phyloP scores from a whole-genome alignment of 1,140 invertebrate species.

The Drosophila ironensis region DNA sequence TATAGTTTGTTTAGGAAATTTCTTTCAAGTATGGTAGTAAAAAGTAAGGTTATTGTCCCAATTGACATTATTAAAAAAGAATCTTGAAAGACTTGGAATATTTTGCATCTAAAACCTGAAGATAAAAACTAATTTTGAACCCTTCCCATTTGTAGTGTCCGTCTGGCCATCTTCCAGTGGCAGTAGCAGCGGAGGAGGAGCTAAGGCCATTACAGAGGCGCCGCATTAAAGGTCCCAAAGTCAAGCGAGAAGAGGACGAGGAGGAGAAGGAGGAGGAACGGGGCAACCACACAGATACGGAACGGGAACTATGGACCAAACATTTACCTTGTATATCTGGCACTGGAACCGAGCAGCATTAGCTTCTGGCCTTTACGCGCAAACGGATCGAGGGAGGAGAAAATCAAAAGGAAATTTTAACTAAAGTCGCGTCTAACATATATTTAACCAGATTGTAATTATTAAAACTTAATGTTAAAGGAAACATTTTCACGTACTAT shows the following conservation, averaged over 20 bases:
- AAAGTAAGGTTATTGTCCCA: too few relatives aligned
- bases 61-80: too few relatives aligned
- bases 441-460: slow-evolving; percentile 54
- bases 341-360: slow-evolving; percentile 29
- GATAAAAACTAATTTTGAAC: slow-evolving; percentile 1
- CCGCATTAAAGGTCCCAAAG: slow-evolving; percentile 5
- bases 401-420: slow-evolving; percentile 37
- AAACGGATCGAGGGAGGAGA: slow-evolving; percentile 10
- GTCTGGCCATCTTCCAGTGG: slow-evolving; percentile 61
- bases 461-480: slow-evolving; percentile 62
- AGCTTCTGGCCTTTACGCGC: slow-evolving; percentile 50
- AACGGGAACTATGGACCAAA: slow-evolving; percentile 26
- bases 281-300: slow-evolving; percentile 8
- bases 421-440: slow-evolving; percentile 40
- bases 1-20: too few relatives aligned
- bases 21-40: too few relatives aligned
- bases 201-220: slow-evolving; percentile 23
- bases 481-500: slow-evolving; percentile 41
- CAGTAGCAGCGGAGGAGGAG: slow-evolving; percentile 44
- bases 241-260: not conserved
- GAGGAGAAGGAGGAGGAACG: not conserved
- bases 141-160: slow-evolving; percentile 58
- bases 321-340: slow-evolving; percentile 4
- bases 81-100: too few relatives aligned
- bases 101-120: too few relatives aligned